These are phyloP conservation scores for Oscheius onirici DNA, from an alignment of 2,888 invertebrate genomes.

Conservation along the genomic window DNA sequence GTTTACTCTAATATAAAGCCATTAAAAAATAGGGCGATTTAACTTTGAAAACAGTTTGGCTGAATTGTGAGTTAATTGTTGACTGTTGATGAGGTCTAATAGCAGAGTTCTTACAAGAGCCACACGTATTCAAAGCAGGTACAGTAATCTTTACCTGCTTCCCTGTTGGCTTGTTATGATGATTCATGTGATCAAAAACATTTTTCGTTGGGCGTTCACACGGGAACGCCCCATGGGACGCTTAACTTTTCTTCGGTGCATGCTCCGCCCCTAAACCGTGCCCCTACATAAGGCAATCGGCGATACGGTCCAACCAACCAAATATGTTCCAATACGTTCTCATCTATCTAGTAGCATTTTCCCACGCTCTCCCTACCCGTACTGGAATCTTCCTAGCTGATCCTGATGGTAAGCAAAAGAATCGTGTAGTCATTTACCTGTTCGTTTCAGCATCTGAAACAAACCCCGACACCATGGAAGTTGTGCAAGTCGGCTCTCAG, in stretches of 20 bases:
- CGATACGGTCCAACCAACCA: conserved; percentile 6
- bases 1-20: too few relatives aligned
- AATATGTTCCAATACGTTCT: conserved; percentile 29
- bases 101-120: background rate
- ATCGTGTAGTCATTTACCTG: background rate
- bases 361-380: conserved; percentile 26
- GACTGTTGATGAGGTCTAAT: too few relatives aligned
- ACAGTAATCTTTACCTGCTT: background rate
- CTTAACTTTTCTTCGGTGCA: conserved; percentile 5
- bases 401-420: conserved; percentile 9
- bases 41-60: too few relatives aligned
- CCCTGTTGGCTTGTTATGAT: conserved; percentile 22
- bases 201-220: conserved; percentile 17
- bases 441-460: conserved; percentile 23
- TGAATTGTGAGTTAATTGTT: too few relatives aligned
- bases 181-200: conserved; percentile 14
- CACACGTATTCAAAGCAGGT: background rate
- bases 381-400: conserved; percentile 28
- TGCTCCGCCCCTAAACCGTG: conserved; percentile 19
- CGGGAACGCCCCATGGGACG: conserved; percentile 21
- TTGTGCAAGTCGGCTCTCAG: conserved; percentile 23
- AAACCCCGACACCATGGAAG: conserved; percentile 27
- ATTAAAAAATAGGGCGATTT: too few relatives aligned
- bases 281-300: conserved; percentile 22
- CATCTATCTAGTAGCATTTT: conserved; percentile 21